Base-by-base conservation (phyloP, 2,797 vertebrate species). In the Bovichtus variegatus region DNA sequence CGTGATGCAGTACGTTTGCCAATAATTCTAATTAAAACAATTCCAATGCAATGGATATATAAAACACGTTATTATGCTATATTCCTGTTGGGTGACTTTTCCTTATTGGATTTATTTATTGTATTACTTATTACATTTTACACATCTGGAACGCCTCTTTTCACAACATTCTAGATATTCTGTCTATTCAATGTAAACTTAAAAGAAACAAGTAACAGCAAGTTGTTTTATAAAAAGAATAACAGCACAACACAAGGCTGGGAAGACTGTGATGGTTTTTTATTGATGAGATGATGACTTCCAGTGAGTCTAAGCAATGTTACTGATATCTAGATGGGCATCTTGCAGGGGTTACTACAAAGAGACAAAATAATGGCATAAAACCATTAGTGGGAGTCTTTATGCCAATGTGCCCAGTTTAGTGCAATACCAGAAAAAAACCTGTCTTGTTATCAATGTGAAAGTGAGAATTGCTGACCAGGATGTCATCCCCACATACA, bases 261-360 rank as follows among this genome's bases (percentile, higher is more conserved):
- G 9, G 51, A 8, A 54, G n/a, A 74, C 40, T 36, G 46, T 49
- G 44, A 53, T 54, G n/a, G 63, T 50, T 43, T 9, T 90, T 90
- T 90, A 90, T 87, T 91, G 36, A 83, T 49, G 11, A 27, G 36
- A 77, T 53, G 18, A 29, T 44, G 29, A 63, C 2, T 38, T 57
- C 1, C 50, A 58, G 23, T 55, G 16, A 60, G 40, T 63, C 9
- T 34, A 59, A 74, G 34, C 34, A 58, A 61, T 41, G 19, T 57
- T 55, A 68, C 12, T 29, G 25, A 54, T 31, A 63, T 72, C 54
- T 34, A 59, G 54, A 16, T 12, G 13, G 54, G 25, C n/a, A 76
- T 78, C 15, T 76, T 58, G 25, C 12, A 62, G 49, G 19, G 70
- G 44, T 53, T 53, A 70, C 66, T 19, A 47, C 41, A 13, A 72